phyloP scores from a whole-genome alignment of 2,888 invertebrate genomes.

The Scaptomyza parva region DNA sequence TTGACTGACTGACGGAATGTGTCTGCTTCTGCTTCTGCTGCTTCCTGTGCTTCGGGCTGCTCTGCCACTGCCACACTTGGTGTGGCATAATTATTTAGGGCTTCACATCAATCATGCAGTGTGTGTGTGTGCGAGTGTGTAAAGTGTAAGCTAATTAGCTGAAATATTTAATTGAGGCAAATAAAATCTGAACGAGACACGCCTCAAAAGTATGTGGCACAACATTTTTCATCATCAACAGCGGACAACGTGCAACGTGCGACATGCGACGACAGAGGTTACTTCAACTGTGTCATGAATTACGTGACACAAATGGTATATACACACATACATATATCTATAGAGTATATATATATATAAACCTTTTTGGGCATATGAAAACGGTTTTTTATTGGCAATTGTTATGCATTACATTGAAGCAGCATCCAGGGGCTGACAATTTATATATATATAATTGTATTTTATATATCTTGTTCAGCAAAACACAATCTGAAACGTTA shows the following conservation, averaged over 20 bases:
- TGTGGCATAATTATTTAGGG: conserved; percentile 69
- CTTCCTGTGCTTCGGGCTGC: too few relatives aligned
- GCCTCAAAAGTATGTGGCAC: conserved; percentile 51
- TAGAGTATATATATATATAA: too few relatives aligned
- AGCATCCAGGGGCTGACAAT: too few relatives aligned
- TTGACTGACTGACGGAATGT: conserved; percentile 19
- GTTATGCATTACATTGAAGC: too few relatives aligned
- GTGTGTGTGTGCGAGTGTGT: conserved; percentile 28
- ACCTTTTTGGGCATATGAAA: too few relatives aligned
- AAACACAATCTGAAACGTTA: too few relatives aligned
- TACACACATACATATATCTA: background rate
- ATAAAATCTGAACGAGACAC: conserved; percentile 63
- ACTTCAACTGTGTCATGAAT: background rate
- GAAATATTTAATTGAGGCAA: conserved; percentile 73
- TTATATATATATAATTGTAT: too few relatives aligned
- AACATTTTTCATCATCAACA: too few relatives aligned
- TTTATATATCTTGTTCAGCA: too few relatives aligned
- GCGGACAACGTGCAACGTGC: too few relatives aligned
- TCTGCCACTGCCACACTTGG: conserved; percentile 9
- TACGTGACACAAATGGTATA: too few relatives aligned
- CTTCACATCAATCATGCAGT: conserved; percentile 65
- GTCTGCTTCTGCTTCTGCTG: background rate
- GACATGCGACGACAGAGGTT: background rate
- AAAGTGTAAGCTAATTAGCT: conserved; percentile 77
- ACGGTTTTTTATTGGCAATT: too few relatives aligned